Conservation (phyloP, 2,113 vertebrate species). For the Sus scrofa region T2T-Sscrofa CM000812.6:131274501-131275000, state of each 20-base stretch:
- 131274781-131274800: neutral
- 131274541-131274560: neutral
- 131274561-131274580: neutral
- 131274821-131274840: neutral
- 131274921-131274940: neutral
- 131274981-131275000: neutral
- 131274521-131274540: neutral
- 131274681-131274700: neutral
- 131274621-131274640: neutral
- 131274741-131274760: neutral
- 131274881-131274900: neutral
- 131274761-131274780: neutral
- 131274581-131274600: neutral
- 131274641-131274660: neutral
- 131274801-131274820: neutral
- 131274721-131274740: neutral
- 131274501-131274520: neutral
- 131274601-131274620: neutral
- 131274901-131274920: neutral
- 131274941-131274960: neutral
- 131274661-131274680: neutral
- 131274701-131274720: neutral
- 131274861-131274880: neutral
- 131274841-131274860: slow-evolving; percentile 16
- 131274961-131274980: neutral